Conservation (phyloP, 2,113 vertebrate species). For the Gallinago undulata region DNA sequence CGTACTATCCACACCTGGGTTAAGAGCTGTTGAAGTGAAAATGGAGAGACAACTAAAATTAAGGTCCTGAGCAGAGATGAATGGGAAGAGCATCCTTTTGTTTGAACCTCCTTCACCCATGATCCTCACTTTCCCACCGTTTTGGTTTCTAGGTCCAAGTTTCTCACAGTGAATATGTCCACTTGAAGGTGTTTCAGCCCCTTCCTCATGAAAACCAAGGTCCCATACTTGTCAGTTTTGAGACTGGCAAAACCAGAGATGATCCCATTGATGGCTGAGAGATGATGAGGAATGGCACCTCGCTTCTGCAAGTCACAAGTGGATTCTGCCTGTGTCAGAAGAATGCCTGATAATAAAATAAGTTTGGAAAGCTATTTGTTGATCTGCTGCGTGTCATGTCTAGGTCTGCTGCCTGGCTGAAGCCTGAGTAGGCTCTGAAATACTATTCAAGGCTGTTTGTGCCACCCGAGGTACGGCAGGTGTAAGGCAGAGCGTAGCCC, state of each 20-base stretch:
- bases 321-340: neutral
- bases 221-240: neutral
- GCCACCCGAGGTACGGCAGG: neutral
- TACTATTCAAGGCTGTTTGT: neutral
- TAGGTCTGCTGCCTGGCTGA: neutral
- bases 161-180: neutral
- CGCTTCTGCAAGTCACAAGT: neutral
- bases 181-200: slow-evolving; percentile 61
- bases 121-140: neutral
- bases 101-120: neutral
- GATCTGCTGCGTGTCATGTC: rapidly evolving
- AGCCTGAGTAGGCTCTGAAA: neutral
- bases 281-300: neutral
- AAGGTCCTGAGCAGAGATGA: neutral
- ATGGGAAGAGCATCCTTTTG: neutral
- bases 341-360: neutral
- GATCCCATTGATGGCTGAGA: slow-evolving; percentile 71
- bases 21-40: neutral
- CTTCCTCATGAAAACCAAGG: slow-evolving; percentile 37
- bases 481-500: neutral
- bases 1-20: neutral
- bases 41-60: neutral
- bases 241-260: slow-evolving; percentile 63
- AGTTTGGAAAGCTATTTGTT: neutral
- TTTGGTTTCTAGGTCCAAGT: slow-evolving; percentile 72